Base-by-base conservation (phyloP, 1,140 invertebrate species). In the Hyposmocoma kahamanoa region DNA sequence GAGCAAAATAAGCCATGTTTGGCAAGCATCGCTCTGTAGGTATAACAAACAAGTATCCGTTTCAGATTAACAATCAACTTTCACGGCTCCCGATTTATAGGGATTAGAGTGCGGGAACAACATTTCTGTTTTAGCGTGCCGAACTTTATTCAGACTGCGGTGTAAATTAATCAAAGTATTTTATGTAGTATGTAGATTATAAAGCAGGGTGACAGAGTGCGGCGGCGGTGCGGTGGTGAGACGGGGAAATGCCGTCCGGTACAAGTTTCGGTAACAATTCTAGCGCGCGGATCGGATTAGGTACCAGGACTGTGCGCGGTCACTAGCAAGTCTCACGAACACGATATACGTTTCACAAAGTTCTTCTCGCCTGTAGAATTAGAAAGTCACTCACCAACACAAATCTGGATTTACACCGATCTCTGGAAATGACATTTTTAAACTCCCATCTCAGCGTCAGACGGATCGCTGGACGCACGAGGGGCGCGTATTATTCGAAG, bases 271-370 rank as follows among this genome's bases (percentile, higher is more conserved):
- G 54, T 56, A 62, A 65, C 71, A 62, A 70, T 67, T 64, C 59
- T 54, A 54, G 50, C 42, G 65, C 59, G 67, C 64, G 77, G 67
- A 72, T 74, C 73, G 79, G 78, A 81, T 81, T 82, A 84, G 72
- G 52, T 53, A 55, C 60, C 44, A 61, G 67, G 50, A 38, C 60
- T 62, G 68, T 56, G 66, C 65, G 76, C 70, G 76, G 74, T 70
- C 71, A 64, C 63, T 66, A 59, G 56, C 72, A 77, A 71, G 70
- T 72, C 76, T 69, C 68, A 51, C 58, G 67, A 62, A 84, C 79
- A 84, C 69, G 72, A 74, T 70, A 81, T 80, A 76, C 77, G 75
- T 84, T 84, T 82, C 69, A 84, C 62, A 74, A 84, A 84, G 68
- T 84, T 83, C 67, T 64, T 66, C 58, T 60, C 58, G 59, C 47